Percentiles rank a stretch among this genome's conserved stretches.
phyloP scores from a whole-genome alignment of 2,888 invertebrate genomes.

The Mythimna lalbum region DNA sequence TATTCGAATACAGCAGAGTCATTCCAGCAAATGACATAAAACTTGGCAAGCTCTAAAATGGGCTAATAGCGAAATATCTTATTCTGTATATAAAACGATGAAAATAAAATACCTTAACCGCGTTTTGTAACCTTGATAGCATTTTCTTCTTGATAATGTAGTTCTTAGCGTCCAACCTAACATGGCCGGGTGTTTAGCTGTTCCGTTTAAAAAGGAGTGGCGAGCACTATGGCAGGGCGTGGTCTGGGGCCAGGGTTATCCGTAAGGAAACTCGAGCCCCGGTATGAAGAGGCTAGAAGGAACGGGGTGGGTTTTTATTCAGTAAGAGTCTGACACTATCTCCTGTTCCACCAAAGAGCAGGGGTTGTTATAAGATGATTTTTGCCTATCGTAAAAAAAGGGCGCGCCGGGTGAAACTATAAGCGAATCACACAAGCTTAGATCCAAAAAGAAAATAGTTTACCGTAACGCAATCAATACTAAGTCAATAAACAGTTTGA shows the following conservation, averaged over 20 bases:
- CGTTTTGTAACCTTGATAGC: conserved; percentile 19
- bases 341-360: too few relatives aligned
- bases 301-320: too few relatives aligned
- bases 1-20: not conserved
- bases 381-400: too few relatives aligned
- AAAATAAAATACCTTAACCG: conserved; percentile 22
- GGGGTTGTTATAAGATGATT: too few relatives aligned
- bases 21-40: conserved; percentile 7
- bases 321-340: too few relatives aligned
- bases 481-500: conserved; percentile 12
- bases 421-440: conserved; percentile 30
- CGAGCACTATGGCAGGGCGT: conserved; percentile 1
- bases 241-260: too few relatives aligned
- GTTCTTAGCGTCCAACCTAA: conserved; percentile 9
- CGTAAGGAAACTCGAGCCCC: too few relatives aligned
- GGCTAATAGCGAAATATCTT: conserved; percentile 10
- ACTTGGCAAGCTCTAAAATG: conserved; percentile 9
- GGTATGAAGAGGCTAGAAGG: too few relatives aligned
- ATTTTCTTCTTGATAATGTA: conserved; percentile 13
- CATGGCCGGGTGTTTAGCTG: conserved; percentile 8
- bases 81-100: conserved; percentile 21
- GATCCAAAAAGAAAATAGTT: conserved; percentile 13
- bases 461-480: conserved; percentile 16
- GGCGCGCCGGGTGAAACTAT: conserved; percentile 17
- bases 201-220: conserved; percentile 21